A percentile compares a stretch with the other conserved stretches of the same genome.
phyloP scores from a whole-genome alignment of 2,888 invertebrate species.

The Pristionchus fissidentatus region DNA sequence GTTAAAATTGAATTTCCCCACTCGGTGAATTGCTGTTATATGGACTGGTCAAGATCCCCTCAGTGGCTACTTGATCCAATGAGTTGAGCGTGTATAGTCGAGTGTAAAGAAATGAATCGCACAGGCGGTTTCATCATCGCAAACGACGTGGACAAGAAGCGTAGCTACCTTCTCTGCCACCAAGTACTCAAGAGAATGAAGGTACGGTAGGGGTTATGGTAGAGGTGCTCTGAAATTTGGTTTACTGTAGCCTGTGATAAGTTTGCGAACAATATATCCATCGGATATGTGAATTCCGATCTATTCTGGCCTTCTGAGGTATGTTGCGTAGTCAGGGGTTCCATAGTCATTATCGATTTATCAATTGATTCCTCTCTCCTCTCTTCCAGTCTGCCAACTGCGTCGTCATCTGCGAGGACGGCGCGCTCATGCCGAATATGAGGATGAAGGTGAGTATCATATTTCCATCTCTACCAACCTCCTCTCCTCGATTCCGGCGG shows the following conservation, averaged over 20 bases:
- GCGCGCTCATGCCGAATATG: slow-evolving; percentile 88
- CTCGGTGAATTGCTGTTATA: too few species aligned
- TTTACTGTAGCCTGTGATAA: too few species aligned
- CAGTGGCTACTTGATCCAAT: too few species aligned
- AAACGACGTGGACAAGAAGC: slow-evolving; percentile 94
- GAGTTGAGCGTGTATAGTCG: too few species aligned
- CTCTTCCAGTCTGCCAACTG: slow-evolving; percentile 89
- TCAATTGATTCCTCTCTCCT: slow-evolving; percentile 78
- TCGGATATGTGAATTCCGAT: too few species aligned
- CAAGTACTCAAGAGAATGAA: slow-evolving; percentile 87
- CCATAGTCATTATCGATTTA: neutral
- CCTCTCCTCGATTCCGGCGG: neutral
- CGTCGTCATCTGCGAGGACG: slow-evolving; percentile 95
- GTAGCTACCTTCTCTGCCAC: slow-evolving; percentile 93
- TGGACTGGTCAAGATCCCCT: too few species aligned
- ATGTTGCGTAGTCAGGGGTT: neutral
- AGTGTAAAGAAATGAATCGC: too few species aligned
- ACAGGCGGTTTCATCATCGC: slow-evolving; percentile 90
- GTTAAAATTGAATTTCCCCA: neutral
- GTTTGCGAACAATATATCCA: too few species aligned
- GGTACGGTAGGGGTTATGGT: neutral
- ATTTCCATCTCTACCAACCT: neutral
- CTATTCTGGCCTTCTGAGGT: neutral
- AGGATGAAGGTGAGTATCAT: slow-evolving; percentile 60
- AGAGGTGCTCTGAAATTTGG: neutral